Evolutionary conservation across 1,140 invertebrate species (phyloP), one percentile per base, ranked within the genome.

Genomic region (Medauroidea extradentata): DNA sequence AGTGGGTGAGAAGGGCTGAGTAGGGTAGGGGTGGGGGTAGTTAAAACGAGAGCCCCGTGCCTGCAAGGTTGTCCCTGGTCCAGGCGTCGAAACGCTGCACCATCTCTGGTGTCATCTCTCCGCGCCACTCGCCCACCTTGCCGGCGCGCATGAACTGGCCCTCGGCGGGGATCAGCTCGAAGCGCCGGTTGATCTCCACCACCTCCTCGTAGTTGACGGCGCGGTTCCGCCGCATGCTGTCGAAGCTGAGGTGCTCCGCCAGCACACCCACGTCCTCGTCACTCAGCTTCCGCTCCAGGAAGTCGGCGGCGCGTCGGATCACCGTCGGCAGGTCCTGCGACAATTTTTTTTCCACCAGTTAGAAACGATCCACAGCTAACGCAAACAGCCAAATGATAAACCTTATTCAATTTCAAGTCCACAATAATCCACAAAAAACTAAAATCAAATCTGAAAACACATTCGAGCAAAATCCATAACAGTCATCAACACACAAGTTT

Each of bases 191-290:
- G 14, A 74, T 63, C 34, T 74, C 70, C 0, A 75, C 67, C 0
- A 72, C 68, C 1, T 69, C 21, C 64, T 78, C 80, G 55, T 85
- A 84, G 70, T 91, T 91, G 0, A 90, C 86, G 56, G 83, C 78
- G n/a, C 81, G 79, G 63, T 81, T 81, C 9, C 66, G 65, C 41
- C 71, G 72, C 78, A 82, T 82, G 16, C 61, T 73, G 7, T 77
- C 73, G 54, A 61, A 60, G 38, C 63, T 64, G n/a, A 62, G 57
- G 43, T 61, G 64, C 9, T 51, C 48, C 2, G 42, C 25, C 14
- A 63, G 21, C n/a, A 21, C 25, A 7, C 13, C 24, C 25, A 57
- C 21, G 21, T 54, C 16, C 8, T 60, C 52, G 25, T 48, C 48
- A 21, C 13, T 57, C 18, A 60, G 18, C 2, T 39, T 16, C 25